These are phyloP conservation scores for Sphecodes monilicornis DNA, from an alignment of 2,888 invertebrate species.

Conservation along the genomic window DNA sequence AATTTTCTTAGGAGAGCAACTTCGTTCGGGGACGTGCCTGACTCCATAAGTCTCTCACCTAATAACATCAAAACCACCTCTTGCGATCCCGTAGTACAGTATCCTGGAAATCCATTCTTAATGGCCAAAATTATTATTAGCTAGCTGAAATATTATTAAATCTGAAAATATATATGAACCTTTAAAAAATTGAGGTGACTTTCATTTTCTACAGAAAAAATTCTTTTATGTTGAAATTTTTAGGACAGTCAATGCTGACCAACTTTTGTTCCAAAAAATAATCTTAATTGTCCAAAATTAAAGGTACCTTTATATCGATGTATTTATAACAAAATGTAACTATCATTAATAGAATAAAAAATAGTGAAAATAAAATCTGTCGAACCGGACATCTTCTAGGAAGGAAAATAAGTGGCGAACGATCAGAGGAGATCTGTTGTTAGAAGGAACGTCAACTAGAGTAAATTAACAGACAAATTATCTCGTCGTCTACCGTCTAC, in stretches of 20 bases:
- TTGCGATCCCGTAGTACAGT: background rate
- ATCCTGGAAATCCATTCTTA: background rate
- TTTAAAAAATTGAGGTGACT: too few relatives aligned
- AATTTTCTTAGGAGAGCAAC: background rate
- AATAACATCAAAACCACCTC: background rate
- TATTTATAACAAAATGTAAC: too few relatives aligned
- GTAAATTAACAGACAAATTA: conserved; percentile 19
- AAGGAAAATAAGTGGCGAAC: background rate
- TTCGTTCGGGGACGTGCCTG: background rate
- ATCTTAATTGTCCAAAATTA: too few relatives aligned
- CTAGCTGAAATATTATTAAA: too few relatives aligned
- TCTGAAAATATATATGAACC: too few relatives aligned
- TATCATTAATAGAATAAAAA: too few relatives aligned
- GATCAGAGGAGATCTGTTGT: background rate
- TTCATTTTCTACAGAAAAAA: too few relatives aligned
- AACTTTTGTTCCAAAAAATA: too few relatives aligned
- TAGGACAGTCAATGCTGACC: too few relatives aligned
- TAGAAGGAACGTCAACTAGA: conserved; percentile 7
- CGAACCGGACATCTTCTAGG: background rate
- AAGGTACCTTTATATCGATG: too few relatives aligned
- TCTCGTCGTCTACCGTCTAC: background rate
- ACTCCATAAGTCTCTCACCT: background rate
- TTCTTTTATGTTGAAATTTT: too few relatives aligned
- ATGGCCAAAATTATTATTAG: background rate
- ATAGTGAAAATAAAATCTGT: too few relatives aligned